A percentile compares a stretch with the other conserved stretches of the same genome.
These are phyloP conservation scores for Galerucella pusilla DNA, from an alignment of 2,888 invertebrate genomes.

Conservation along the genomic window DNA sequence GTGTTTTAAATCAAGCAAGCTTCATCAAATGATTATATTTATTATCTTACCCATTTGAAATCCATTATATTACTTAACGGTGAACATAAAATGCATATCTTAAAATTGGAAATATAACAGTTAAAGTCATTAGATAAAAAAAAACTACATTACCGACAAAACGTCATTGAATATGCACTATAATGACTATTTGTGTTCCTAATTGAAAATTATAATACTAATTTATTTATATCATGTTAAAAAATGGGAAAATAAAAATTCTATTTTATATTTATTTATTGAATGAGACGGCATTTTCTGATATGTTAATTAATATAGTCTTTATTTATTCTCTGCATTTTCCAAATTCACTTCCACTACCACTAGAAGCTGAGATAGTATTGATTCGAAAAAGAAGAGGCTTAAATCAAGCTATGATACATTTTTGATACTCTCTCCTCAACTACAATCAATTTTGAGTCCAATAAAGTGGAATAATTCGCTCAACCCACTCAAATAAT, in stretches of 20 bases:
- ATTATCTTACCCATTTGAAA: constrained; percentile 25
- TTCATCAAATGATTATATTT: constrained; percentile 10
- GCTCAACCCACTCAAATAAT: too few relatives aligned
- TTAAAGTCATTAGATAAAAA: constrained; percentile 24
- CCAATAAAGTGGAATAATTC: too few relatives aligned
- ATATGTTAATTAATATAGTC: too few relatives aligned
- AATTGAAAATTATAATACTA: not conserved
- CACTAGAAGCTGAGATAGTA: too few relatives aligned
- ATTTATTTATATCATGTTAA: too few relatives aligned
- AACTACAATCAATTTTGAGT: too few relatives aligned
- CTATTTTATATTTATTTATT: not conserved
- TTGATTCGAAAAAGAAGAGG: too few relatives aligned
- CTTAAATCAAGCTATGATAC: too few relatives aligned
- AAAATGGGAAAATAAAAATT: not conserved
- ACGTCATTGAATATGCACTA: constrained; percentile 16
- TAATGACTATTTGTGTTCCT: constrained; percentile 13
- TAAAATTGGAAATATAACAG: constrained; percentile 18
- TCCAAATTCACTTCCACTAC: too few relatives aligned
- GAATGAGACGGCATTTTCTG: too few relatives aligned
- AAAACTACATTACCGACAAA: not conserved
- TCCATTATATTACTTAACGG: constrained; percentile 28
- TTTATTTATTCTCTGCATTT: too few relatives aligned
- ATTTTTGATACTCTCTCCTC: too few relatives aligned
- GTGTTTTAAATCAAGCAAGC: not conserved
- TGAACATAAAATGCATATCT: constrained; percentile 11